Percentiles rank a stretch among this genome's conserved stretches.
Conservation (phyloP, 2,797 vertebrate species). For the Pyrocephalus nanus region DNA sequence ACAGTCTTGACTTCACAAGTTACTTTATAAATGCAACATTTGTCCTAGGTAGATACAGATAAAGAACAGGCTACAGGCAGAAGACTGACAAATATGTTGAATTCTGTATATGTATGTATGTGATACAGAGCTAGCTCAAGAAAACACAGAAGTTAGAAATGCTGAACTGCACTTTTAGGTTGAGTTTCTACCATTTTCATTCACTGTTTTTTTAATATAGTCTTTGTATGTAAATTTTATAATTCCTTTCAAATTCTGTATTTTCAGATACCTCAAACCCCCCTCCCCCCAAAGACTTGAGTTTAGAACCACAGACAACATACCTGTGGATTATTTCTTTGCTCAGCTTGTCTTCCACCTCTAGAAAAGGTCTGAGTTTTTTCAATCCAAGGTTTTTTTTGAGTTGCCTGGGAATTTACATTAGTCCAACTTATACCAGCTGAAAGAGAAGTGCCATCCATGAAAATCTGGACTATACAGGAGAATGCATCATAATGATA, state of each 20-base stretch:
- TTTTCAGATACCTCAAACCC: background rate
- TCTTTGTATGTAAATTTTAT: background rate
- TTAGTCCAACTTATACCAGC: slow-evolving; percentile 85
- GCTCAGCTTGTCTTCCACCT: slow-evolving; percentile 85
- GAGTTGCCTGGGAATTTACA: slow-evolving; percentile 87
- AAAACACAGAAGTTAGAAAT: background rate
- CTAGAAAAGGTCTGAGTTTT: slow-evolving; percentile 83
- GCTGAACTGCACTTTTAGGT: background rate
- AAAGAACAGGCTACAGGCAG: background rate
- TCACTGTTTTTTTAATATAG: background rate
- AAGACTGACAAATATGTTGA: background rate
- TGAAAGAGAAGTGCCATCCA: slow-evolving; percentile 49
- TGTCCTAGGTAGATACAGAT: background rate
- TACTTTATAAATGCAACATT: background rate
- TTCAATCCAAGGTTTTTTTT: slow-evolving; percentile 90
- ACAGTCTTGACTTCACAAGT: background rate
- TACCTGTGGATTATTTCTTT: slow-evolving; percentile 88
- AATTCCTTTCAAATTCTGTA: background rate
- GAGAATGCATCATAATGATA: background rate
- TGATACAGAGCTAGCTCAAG: background rate
- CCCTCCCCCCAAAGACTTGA: background rate
- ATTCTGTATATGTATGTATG: too few relatives aligned
- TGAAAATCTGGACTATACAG: background rate
- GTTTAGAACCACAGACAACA: background rate
- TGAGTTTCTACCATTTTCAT: background rate